phyloP scores from a whole-genome alignment of 35 echinoderm and acorn worm genomes.

The Apostichopus japonicus region DNA sequence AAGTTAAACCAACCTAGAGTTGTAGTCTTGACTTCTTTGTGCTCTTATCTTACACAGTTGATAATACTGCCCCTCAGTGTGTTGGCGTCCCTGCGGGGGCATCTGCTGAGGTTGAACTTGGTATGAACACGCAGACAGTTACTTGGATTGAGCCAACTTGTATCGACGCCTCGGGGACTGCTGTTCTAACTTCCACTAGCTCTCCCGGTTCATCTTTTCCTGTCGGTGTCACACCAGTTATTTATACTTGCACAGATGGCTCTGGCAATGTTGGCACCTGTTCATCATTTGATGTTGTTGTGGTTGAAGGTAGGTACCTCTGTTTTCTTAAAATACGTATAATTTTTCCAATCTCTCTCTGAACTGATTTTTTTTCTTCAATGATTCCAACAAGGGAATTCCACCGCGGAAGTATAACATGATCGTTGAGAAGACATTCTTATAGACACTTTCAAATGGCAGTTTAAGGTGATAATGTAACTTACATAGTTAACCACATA shows the following conservation, averaged over 20 bases:
- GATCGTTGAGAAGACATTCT: too few species aligned
- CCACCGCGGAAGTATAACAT: too few species aligned
- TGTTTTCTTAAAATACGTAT: too few species aligned
- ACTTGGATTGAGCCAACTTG: constrained; percentile 7
- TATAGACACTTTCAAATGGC: too few species aligned
- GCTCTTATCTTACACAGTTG: constrained; percentile 23
- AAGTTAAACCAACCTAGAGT: too few species aligned
- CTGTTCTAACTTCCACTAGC: neutral
- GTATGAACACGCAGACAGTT: neutral
- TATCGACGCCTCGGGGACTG: neutral
- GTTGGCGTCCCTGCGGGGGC: neutral
- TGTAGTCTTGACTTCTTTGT: neutral
- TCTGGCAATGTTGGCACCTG: constrained; percentile 52
- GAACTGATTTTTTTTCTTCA: too few species aligned
- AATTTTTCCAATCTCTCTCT: too few species aligned
- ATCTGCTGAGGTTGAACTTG: constrained; percentile 1
- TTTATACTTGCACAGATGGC: constrained; percentile 26
- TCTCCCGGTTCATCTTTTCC: constrained; percentile 8
- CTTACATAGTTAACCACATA: too few species aligned
- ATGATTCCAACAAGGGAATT: too few species aligned
- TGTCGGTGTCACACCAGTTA: constrained; percentile 5
- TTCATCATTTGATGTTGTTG: constrained; percentile 62
- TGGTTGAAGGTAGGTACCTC: constrained; percentile 22
- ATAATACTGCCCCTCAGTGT: constrained; percentile 16
- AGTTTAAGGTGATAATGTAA: too few species aligned